Percentiles rank a stretch among this genome's conserved stretches.
Conservation (phyloP, 2,797 vertebrate species). For the Microcaecilia unicolor region DNA sequence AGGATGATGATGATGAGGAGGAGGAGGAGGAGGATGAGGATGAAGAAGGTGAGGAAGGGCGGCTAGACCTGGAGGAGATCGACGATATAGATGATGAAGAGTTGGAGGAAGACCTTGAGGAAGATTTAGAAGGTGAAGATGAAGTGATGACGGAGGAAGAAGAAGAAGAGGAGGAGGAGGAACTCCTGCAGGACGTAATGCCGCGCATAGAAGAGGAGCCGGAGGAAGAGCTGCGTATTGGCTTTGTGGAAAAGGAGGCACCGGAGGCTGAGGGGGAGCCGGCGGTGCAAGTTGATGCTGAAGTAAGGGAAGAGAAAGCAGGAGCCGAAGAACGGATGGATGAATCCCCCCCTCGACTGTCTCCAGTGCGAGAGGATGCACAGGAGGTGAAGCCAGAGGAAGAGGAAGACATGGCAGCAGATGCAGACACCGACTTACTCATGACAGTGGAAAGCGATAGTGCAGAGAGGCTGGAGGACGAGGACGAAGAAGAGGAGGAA, state of each 20-base stretch:
- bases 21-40: conserved; percentile 62
- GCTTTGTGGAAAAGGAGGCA: no score
- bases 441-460: no score
- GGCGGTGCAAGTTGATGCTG: no score
- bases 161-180: conserved; percentile 2
- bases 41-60: conserved; percentile 60
- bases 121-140: conserved; percentile 59
- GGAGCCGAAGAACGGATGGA: conserved; percentile 44
- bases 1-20: no score
- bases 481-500: background rate
- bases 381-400: conserved; percentile 29
- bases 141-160: conserved; percentile 52
- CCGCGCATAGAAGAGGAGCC: background rate
- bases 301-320: background rate
- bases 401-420: conserved; percentile 7
- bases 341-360: no score
- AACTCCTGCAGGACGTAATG: no score
- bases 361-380: conserved; percentile 6
- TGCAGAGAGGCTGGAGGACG: background rate
- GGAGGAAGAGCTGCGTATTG: background rate
- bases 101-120: conserved; percentile 50
- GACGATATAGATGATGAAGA: conserved; percentile 32
- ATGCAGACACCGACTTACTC: background rate
- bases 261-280: background rate
- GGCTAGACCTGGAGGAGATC: conserved; percentile 52